Evolutionary conservation across 2,113 vertebrate genomes (phyloP).

Genomic region (Calyptomena viridis): DNA sequence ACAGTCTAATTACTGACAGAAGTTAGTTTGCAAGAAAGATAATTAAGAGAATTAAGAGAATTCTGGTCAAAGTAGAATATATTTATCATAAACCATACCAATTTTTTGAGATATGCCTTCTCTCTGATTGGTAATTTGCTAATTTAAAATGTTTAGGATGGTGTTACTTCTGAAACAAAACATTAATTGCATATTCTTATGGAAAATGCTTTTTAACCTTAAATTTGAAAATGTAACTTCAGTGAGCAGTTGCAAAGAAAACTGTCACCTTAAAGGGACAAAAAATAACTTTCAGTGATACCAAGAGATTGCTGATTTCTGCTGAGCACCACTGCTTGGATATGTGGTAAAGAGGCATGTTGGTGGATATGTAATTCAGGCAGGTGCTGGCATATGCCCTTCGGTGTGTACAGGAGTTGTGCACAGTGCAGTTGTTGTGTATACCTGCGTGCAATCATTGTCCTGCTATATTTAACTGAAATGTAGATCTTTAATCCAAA

Average conservation of each 20-base stretch:
- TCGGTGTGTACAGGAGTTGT: not conserved
- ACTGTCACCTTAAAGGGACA: not conserved
- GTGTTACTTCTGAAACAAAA: not conserved
- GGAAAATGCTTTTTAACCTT: not conserved
- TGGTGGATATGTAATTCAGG: not conserved
- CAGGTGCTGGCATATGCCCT: not conserved
- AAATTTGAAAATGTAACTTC: not conserved
- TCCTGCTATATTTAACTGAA: conserved; percentile 45
- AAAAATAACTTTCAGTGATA: not conserved
- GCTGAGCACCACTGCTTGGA: not conserved
- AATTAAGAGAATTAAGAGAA: not conserved
- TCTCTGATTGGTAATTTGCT: not conserved
- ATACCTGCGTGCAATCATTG: not conserved
- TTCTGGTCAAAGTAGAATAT: not conserved
- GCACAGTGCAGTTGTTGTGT: not conserved
- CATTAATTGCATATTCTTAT: not conserved
- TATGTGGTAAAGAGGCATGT: not conserved
- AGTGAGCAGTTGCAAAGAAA: not conserved
- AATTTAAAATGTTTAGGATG: not conserved
- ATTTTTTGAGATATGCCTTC: not conserved
- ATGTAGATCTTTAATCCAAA: conserved; percentile 42
- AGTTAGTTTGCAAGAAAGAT: not conserved
- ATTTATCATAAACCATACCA: not conserved
- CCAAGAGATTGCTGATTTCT: not conserved
- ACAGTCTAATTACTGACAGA: not conserved